These are phyloP conservation scores for Magallana angulata DNA, from an alignment of 1,140 invertebrate genomes.

Conservation along the genomic window DNA sequence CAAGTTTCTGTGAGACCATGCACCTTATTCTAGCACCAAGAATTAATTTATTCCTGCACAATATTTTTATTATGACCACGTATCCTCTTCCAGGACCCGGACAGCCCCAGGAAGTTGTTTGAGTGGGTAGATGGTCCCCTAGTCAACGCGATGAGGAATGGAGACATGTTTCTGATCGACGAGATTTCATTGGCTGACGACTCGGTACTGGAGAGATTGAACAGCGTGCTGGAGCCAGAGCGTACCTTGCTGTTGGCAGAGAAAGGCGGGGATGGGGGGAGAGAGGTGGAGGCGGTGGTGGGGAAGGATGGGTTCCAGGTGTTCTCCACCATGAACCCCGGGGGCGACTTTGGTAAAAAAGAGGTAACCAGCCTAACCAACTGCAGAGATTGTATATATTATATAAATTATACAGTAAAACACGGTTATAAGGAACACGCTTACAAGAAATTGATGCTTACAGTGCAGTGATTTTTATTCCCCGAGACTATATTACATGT, in stretches of 20 bases:
- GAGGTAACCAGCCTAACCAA: constrained; percentile 83
- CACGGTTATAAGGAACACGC: too few relatives aligned
- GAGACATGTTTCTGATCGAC: constrained; percentile 95
- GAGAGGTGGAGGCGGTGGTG: constrained; percentile 75
- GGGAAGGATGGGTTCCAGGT: constrained; percentile 92
- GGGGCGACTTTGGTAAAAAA: constrained; percentile 99
- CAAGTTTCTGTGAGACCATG: too few relatives aligned
- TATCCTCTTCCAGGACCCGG: background rate
- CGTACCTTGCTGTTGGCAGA: constrained; percentile 94
- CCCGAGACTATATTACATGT: too few relatives aligned
- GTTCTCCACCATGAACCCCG: constrained; percentile 99
- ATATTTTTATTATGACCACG: too few relatives aligned
- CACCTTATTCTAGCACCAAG: too few relatives aligned
- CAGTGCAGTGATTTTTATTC: too few relatives aligned
- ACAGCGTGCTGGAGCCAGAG: constrained; percentile 97
- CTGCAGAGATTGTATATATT: background rate
- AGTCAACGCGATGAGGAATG: constrained; percentile 92
- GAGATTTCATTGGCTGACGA: constrained; percentile 99
- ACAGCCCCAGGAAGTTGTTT: constrained; percentile 85
- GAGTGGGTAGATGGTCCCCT: constrained; percentile 99
- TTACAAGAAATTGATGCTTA: too few relatives aligned
- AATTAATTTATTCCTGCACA: too few relatives aligned
- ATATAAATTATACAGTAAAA: too few relatives aligned
- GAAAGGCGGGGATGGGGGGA: constrained; percentile 81
- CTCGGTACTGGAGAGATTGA: constrained; percentile 97